Percentiles rank a stretch among this genome's conserved stretches.
These are phyloP conservation scores for Sipunculus nudus DNA, from an alignment of 2,888 invertebrate species.

Conservation along the genomic window DNA sequence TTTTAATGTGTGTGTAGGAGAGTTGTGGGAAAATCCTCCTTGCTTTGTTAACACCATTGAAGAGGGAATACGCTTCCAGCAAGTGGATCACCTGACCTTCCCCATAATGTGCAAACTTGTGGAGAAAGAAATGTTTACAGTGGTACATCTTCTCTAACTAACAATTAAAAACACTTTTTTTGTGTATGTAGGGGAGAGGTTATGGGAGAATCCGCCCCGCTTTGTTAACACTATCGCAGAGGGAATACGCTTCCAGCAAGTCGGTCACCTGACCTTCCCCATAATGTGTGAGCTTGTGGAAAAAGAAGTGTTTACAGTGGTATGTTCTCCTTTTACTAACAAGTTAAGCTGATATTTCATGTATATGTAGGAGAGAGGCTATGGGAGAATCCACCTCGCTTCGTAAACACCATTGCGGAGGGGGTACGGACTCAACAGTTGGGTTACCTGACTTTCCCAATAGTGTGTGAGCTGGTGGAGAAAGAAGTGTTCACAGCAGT, in stretches of 20 bases:
- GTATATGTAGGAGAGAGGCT: conserved; percentile 42
- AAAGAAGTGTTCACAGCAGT: conserved; percentile 65
- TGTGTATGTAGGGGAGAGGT: conserved; percentile 36
- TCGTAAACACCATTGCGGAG: conserved; percentile 67
- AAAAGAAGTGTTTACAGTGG: conserved; percentile 65
- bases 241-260: conserved; percentile 65
- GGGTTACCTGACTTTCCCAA: conserved; percentile 67
- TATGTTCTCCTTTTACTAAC: too few species aligned
- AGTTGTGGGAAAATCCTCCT: conserved; percentile 65
- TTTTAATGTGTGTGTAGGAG: too few species aligned
- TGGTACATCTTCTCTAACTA: too few species aligned
- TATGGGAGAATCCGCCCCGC: conserved; percentile 65
- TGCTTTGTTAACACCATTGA: conserved; percentile 66
- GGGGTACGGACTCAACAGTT: conserved; percentile 66
- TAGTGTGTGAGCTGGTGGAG: conserved; percentile 63
- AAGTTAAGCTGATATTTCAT: too few species aligned
- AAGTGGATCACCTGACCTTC: conserved; percentile 66
- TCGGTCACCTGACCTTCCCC: conserved; percentile 67
- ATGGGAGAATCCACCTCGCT: conserved; percentile 65
- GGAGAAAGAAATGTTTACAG: conserved; percentile 65
- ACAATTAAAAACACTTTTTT: too few species aligned
- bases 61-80: conserved; percentile 67
- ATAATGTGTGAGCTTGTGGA: conserved; percentile 64
- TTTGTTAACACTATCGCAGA: conserved; percentile 67
- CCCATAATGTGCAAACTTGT: conserved; percentile 64